Base-by-base conservation (phyloP, 2,888 invertebrate species). In the Mythimna ferrago region DNA sequence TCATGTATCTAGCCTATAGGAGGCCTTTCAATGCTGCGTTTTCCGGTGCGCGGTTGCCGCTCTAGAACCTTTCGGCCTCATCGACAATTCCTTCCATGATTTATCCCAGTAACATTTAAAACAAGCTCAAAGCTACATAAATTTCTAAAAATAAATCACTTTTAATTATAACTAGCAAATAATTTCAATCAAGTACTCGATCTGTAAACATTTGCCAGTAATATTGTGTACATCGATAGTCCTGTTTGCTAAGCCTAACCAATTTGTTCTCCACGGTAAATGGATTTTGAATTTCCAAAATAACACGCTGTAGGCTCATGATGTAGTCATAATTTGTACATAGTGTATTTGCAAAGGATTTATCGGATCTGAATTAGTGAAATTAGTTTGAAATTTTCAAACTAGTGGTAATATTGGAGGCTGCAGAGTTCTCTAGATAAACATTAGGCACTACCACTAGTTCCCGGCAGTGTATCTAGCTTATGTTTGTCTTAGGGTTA, bases 221-320 rank as follows among this genome's bases (percentile, higher is more conserved):
- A 80, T 84, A 73, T 68, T 77, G 73, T 67, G 68, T 73, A 71
- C 77, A 74, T 38, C 53, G 75, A 69, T 58, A 44, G 61, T 10
- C 53, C 35, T 85, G 81, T 84, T 84, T 83, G 70, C 67, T 63
- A n/a, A 41, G 69, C 71, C 78, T 71, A 71, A 68, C 69, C 64
- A 78, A 73, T 81, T 81, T 65, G 67, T 73, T 64, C 44, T 44
- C 32, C 2, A 58, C 38, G 51, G 66, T 75, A 76, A 83, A 85
- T 85, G 68, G 65, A 78, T 76, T 82, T 85, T 57, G 72, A 71
- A 74, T 68, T 73, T 67, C 65, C 63, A 63, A 80, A 77, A 79
- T 76, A 72, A 76, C 72, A 76, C 48, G 32, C 26, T 54, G 10
- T 48, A 38, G 5, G n/a, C 61, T 66, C 65, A 66, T 68, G 35